Base-by-base conservation (phyloP, 1,140 invertebrate species). In the Drosophila yakuba region DNA sequence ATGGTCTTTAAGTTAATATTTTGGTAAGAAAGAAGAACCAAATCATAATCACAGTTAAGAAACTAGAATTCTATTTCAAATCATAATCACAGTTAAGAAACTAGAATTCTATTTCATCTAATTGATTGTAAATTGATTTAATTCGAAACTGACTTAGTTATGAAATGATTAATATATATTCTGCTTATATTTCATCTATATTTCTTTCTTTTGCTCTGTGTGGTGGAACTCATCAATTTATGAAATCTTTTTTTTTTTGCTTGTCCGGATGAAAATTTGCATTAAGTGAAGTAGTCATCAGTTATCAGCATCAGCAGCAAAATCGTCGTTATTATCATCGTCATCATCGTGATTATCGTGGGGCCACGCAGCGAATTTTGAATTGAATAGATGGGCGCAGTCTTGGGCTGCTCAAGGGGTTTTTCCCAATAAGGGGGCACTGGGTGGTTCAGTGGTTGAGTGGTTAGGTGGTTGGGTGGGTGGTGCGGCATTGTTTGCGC, bases 251-350 rank as follows among this genome's bases (percentile, higher is more conserved):
- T 72, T 55, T 35, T 47, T 73, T 44, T 36, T 43, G 38, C 43
- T 15, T n/a, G n/a, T 36, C 38, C 32, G 10, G n/a, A 71, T 48
- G 57, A 66, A 84, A 89, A 89, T 89, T 89, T 89, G 85, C 84
- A 89, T 89, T 89, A 89, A 84, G 85, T 89, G 84, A 89, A 89
- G 84, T 89, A 89, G 84, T 89, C 84, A 89, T 89, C 84, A 89
- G 84, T 78, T 84, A 80, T 88, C 83, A 73, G 71, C 74, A 25
- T 25, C 25, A 73, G 25, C 64, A 52, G 10, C 74, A 72, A 73
- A 25, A 25, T 25, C 67, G 54, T 58, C 63, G 23, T 62, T 44
- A 61, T 62, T 47, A 75, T 38, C 52, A 20, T 20, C 20, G 20
- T 52, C 45, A 74, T 38, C 52, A 20, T n/a, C 52, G 28, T 52